Evolutionary conservation across 1,140 invertebrate species (phyloP).

Genomic region (Parapsyche elsis): DNA sequence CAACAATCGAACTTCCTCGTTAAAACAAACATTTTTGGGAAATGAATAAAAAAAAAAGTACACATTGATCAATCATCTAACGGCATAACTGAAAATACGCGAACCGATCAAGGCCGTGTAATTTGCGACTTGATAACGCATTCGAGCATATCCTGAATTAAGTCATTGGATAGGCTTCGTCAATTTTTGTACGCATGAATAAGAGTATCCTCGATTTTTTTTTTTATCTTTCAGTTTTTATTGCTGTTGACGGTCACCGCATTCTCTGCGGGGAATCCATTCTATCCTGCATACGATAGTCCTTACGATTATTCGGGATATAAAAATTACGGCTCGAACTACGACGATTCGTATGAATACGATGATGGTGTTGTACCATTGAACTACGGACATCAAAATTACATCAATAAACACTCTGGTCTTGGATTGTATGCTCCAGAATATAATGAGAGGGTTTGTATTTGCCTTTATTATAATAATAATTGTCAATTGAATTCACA

Average conservation of each 20-base stretch:
- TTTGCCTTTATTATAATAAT: too few relatives aligned
- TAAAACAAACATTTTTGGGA: too few relatives aligned
- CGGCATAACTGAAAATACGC: neutral
- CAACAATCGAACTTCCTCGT: too few relatives aligned
- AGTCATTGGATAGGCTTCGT: neutral
- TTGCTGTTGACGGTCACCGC: neutral
- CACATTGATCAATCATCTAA: neutral
- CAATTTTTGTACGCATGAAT: too few relatives aligned
- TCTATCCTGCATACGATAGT: conserved; percentile 17
- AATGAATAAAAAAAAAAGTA: too few relatives aligned
- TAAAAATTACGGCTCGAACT: neutral
- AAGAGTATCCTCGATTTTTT: neutral
- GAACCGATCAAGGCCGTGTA: neutral
- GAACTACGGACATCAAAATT: neutral
- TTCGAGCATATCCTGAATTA: neutral
- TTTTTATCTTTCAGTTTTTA: conserved; percentile 9
- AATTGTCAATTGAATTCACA: neutral
- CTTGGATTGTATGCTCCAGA: conserved; percentile 1
- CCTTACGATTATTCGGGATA: too few relatives aligned
- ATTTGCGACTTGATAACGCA: neutral
- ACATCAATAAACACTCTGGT: neutral
- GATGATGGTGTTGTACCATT: conserved; percentile 12
- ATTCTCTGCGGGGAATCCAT: neutral
- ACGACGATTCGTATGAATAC: conserved; percentile 26
- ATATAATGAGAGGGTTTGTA: too few relatives aligned